Base-by-base conservation (phyloP, 2,797 vertebrate species). In the Dryobates pubescens region DNA sequence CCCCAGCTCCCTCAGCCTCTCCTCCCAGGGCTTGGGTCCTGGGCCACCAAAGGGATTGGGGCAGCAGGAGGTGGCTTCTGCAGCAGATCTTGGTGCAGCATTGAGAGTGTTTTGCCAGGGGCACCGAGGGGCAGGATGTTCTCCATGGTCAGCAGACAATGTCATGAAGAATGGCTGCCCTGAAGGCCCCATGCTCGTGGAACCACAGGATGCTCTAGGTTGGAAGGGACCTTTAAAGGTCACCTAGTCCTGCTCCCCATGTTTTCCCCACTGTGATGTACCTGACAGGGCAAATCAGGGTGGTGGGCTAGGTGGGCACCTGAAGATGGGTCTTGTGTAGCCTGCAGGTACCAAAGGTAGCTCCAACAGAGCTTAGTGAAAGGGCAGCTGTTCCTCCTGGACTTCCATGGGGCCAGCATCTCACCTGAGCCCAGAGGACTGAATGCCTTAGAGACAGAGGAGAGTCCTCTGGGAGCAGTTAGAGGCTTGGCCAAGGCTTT, bases 311-410 rank as follows among this genome's bases (percentile, higher is more conserved):
- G 62, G 23, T 2, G 7, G 61, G 69, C 45, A 19, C 17, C 7
- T 0, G 6, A n/a, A 24, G 56, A 71, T 3, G 5, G 7, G 59
- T 61, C 19, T 56, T 0, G 0, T 6, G 7, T 17, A 16, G 17
- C 20, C 81, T 34, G 54, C 18, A 32, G 49, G 70, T 56, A 63
- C 22, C 3, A 5, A 56, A 73, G 80, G 54, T 57, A 57, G 61
- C 36, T 79, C 53, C 20, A 34, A 10, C n/a, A 53, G 68, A 65
- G 38, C 51, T 92, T 53, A 58, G 41, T 71, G 78, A 22, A 72
- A 75, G 53, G 9, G 61, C 17, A 58, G 67, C 41, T 84, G 75
- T 90, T 82, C 76, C 43, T 87, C 43, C 3, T 3, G 13, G 62
- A 30, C 49, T 85, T 91, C 59, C 74, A 32, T 0, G 1, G 45